Evolutionary conservation across 1,140 invertebrate species (phyloP), one percentile per base, ranked within the genome.

Genomic region (Orius laevigatus): DNA sequence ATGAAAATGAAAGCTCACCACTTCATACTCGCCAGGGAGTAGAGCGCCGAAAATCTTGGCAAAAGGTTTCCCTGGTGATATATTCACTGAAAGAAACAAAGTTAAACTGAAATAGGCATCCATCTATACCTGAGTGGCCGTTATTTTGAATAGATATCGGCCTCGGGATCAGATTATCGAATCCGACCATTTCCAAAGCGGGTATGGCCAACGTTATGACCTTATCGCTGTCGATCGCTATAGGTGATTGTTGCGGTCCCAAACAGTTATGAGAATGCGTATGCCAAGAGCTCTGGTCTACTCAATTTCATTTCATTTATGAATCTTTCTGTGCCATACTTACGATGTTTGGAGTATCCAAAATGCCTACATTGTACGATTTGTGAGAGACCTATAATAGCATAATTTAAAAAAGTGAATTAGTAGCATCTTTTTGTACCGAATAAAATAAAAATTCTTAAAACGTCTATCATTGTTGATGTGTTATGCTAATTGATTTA

Each of bases 1-100:
- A 60, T 90, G 86, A 50, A 89, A 79, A 63, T 90, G 85, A 35
- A 86, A 64, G 59, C 84, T 81, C 0, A 74, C 73, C 40, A 87
- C 72, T 1, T 53, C 32, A 39, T 57, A 59, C 12, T 33, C 46
- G 16, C 25, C 40, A 15, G 51, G 35, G 16, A 57, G 50, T 16
- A 58, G 38, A 34, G 49, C 55, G 6, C 55, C 55, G 48, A 53
- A 56, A 36, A 56, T 48, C 31, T 53, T 39, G 1, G 46, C 53
- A 19, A 48, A 52, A n/a, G 38, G 38, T 15, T 49, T 49, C 31
- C 36, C 34, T 9, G 53, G 34, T 33, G 49, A 52, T 18, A 55
- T 25, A 35, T 55, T 50, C n/a, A 55, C 53, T 55, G 47, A 4
- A 52, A 35, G 19, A 49, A 40, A 38, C 9, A 50, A 40, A 38